A percentile compares a stretch with the other conserved stretches of the same genome.
Evolutionary conservation across 2,113 vertebrate genomes (phyloP).

Genomic region (Elgaria multicarinata): DNA sequence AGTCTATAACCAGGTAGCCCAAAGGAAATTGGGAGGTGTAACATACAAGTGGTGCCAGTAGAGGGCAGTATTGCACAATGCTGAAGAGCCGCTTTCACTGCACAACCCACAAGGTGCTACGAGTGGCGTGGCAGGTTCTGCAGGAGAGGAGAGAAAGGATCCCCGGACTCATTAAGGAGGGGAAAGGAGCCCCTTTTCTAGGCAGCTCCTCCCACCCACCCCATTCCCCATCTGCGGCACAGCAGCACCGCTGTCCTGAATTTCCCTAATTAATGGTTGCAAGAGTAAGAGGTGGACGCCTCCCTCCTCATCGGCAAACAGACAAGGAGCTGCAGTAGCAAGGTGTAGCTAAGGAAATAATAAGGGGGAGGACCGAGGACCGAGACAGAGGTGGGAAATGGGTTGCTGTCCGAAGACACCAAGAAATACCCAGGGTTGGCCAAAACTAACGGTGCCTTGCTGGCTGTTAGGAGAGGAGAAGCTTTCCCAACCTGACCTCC

Average conservation of each 20-base stretch:
- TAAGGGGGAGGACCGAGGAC: background rate
- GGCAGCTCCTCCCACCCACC: background rate
- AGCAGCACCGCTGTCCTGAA: background rate
- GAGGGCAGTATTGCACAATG: background rate
- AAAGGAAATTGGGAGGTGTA: no score
- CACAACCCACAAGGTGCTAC: no score
- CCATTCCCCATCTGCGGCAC: background rate
- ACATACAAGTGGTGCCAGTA: background rate
- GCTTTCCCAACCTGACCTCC: no score
- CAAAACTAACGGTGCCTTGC: no score
- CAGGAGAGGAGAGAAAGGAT: background rate
- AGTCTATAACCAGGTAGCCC: background rate
- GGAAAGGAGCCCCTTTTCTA: background rate
- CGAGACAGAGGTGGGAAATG: background rate
- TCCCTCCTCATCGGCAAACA: background rate
- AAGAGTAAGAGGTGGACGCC: rapidly evolving
- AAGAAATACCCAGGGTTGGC: no score
- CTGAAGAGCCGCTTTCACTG: background rate
- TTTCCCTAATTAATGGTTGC: background rate
- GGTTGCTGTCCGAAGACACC: background rate
- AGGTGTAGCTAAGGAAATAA: background rate
- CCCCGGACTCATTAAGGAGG: background rate
- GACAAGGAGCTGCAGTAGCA: background rate
- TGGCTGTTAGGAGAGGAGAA: background rate
- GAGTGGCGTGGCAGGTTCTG: background rate